Evolutionary conservation across 2,888 invertebrate species (phyloP).

Genomic region (Calliphora vomitoria): DNA sequence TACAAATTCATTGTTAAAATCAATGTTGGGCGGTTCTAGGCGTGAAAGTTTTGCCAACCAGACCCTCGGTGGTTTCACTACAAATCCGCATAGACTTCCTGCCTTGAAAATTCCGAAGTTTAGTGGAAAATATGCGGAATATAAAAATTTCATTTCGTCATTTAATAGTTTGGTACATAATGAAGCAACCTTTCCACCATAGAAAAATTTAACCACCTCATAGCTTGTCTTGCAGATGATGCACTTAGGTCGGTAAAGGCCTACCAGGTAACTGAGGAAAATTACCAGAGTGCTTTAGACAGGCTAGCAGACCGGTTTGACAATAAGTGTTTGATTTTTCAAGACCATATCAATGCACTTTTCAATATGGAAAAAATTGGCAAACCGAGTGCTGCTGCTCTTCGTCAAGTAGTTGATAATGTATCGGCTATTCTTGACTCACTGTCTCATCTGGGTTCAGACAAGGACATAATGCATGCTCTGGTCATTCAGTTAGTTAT

Average conservation of each 20-base stretch:
- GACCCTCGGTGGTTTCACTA: background rate
- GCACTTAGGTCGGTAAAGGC: slow-evolving; percentile 13
- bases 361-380: background rate
- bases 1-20: slow-evolving; percentile 7
- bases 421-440: background rate
- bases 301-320: slow-evolving; percentile 2
- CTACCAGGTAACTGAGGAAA: slow-evolving; percentile 12
- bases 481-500: background rate
- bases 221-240: slow-evolving; percentile 8
- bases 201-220: slow-evolving; percentile 55
- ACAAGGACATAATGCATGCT: slow-evolving; percentile 8
- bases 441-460: background rate
- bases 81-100: background rate
- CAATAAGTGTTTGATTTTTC: slow-evolving; percentile 2
- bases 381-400: background rate
- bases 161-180: slow-evolving; percentile 29
- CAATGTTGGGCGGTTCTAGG: background rate
- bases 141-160: slow-evolving; percentile 21
- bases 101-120: slow-evolving; percentile 9
- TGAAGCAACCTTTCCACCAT: slow-evolving; percentile 36
- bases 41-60: slow-evolving; percentile 2
- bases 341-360: background rate
- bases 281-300: slow-evolving; percentile 21
- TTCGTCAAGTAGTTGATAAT: background rate
- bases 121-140: slow-evolving; percentile 46